phyloP scores from a whole-genome alignment of 2,888 invertebrate genomes.

The Metacarcinus magister region DNA sequence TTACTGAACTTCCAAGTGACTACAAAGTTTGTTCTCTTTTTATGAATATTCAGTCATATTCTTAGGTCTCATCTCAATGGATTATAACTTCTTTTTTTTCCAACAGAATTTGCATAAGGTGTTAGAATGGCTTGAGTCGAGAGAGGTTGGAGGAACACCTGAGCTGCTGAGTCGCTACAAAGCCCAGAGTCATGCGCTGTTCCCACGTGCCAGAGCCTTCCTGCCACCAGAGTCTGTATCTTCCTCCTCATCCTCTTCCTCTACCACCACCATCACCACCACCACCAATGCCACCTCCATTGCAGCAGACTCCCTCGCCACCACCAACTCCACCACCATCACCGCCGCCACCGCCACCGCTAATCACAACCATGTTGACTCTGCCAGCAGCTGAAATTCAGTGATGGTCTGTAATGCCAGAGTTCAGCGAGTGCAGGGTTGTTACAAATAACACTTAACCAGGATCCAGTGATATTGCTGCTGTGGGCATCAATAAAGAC shows the following conservation, averaged over 20 bases:
- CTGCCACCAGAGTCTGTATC: slow-evolving; percentile 75
- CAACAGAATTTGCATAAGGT: slow-evolving; percentile 75
- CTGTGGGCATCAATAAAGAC: slow-evolving; percentile 36
- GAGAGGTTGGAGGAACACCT: slow-evolving; percentile 76
- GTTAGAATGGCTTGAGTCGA: slow-evolving; percentile 79
- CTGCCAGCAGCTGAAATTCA: slow-evolving; percentile 75
- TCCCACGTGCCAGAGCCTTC: slow-evolving; percentile 80
- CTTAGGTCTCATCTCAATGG: not conserved
- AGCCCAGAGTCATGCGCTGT: slow-evolving; percentile 75
- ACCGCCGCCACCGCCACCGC: slow-evolving; percentile 61
- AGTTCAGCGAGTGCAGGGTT: slow-evolving; percentile 65
- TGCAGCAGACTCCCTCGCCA: slow-evolving; percentile 50
- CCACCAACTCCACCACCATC: slow-evolving; percentile 46
- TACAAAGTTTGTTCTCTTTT: not conserved
- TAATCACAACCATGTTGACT: slow-evolving; percentile 77
- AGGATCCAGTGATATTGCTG: slow-evolving; percentile 70
- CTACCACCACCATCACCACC: slow-evolving; percentile 59
- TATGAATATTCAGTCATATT: not conserved
- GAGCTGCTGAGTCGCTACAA: slow-evolving; percentile 80
- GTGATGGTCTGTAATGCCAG: slow-evolving; percentile 52
- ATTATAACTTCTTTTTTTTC: not conserved
- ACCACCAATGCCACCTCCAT: slow-evolving; percentile 62
- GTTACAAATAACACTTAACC: slow-evolving; percentile 59
- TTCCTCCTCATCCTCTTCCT: slow-evolving; percentile 54
- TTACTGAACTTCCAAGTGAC: not conserved